A percentile compares a stretch with the other conserved stretches of the same genome.
phyloP scores from a whole-genome alignment of 2,113 vertebrate genomes.

The Sarotherodon lohbergeri region DNA sequence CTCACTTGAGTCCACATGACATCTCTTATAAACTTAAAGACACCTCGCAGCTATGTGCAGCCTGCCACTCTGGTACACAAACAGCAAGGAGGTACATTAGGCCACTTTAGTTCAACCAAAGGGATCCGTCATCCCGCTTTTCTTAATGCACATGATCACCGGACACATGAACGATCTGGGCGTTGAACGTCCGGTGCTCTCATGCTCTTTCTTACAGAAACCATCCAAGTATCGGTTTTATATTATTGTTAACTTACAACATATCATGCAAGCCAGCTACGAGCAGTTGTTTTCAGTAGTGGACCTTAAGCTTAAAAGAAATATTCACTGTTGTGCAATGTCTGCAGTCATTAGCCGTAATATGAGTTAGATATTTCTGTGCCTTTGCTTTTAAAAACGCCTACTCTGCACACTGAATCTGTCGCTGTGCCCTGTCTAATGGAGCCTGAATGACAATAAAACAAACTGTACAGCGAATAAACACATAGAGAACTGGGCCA shows the following conservation, averaged over 20 bases:
- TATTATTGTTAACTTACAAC: background rate
- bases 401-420: background rate
- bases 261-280: background rate
- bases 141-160: background rate
- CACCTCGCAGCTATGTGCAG: background rate
- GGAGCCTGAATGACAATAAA: background rate
- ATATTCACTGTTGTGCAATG: background rate
- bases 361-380: constrained; percentile 43
- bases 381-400: constrained; percentile 53
- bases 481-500: background rate
- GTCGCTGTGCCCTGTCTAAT: background rate
- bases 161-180: background rate
- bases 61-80: background rate
- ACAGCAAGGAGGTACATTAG: background rate
- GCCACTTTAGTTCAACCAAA: background rate
- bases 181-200: constrained; percentile 3
- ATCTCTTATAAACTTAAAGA: background rate
- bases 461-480: constrained; percentile 5
- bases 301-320: background rate
- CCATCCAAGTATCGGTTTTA: background rate
- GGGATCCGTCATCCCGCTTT: background rate
- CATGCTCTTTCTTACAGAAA: background rate
- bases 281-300: background rate
- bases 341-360: constrained; percentile 14
- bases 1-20: constrained; percentile 3